phyloP scores from a whole-genome alignment of 2,888 invertebrate species.

The Linyphia triangularis region DNA sequence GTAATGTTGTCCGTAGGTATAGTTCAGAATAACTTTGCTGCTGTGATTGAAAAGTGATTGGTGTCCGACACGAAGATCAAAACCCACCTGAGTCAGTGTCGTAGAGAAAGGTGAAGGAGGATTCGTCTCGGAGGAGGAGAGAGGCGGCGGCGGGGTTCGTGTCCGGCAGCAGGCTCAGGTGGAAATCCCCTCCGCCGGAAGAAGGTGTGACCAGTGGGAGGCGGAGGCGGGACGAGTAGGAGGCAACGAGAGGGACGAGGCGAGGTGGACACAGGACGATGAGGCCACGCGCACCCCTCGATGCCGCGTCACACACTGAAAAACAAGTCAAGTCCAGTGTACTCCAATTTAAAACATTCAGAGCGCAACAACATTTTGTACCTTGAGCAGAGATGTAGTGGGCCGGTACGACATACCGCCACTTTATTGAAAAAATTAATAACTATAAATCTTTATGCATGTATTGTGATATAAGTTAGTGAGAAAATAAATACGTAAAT shows the following conservation, averaged over 20 bases:
- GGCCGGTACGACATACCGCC: background rate
- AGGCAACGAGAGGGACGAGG: background rate
- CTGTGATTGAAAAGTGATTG: too few species aligned
- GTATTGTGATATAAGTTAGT: too few species aligned
- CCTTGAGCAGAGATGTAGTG: background rate
- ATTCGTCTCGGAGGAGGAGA: background rate
- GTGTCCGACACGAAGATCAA: too few species aligned
- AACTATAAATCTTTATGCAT: too few species aligned
- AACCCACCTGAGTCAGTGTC: slow-evolving; percentile 41
- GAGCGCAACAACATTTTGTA: background rate
- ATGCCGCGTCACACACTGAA: slow-evolving; percentile 27
- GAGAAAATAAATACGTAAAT: too few species aligned
- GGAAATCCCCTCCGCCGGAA: background rate
- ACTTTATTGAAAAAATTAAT: background rate
- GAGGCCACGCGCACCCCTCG: slow-evolving; percentile 7
- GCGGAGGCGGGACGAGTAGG: slow-evolving; percentile 6
- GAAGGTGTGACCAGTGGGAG: slow-evolving; percentile 12
- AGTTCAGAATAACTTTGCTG: too few species aligned
- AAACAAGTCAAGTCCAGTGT: background rate
- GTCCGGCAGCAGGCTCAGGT: slow-evolving; percentile 34
- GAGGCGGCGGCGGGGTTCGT: background rate
- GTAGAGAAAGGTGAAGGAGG: slow-evolving; percentile 47
- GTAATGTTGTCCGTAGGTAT: too few species aligned
- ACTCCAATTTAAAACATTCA: background rate
- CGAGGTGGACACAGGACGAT: slow-evolving; percentile 28